A percentile compares a stretch with the other conserved stretches of the same genome.
These are phyloP conservation scores for Zosterops pallidus DNA, from an alignment of 2,113 vertebrate genomes.

Conservation along the genomic window DNA sequence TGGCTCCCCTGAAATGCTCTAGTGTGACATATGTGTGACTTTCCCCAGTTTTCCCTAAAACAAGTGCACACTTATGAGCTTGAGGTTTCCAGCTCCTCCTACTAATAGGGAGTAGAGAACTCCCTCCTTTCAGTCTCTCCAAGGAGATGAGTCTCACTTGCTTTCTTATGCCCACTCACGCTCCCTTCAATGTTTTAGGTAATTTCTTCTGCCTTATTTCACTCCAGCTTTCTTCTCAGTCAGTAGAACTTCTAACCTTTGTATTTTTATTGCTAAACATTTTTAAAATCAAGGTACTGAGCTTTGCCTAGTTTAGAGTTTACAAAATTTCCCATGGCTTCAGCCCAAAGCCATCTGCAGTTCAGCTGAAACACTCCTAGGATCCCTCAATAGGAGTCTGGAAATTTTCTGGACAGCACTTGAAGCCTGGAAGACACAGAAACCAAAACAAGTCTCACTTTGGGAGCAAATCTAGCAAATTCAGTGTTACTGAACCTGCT, in stretches of 20 bases:
- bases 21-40: rapidly evolving
- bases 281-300: background rate
- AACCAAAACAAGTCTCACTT: background rate
- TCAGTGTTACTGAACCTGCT: background rate
- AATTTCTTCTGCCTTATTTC: background rate
- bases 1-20: background rate
- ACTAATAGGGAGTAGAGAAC: background rate
- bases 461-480: background rate
- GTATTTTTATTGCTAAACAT: background rate
- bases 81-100: background rate
- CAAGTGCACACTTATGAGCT: rapidly evolving
- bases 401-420: background rate
- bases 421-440: background rate
- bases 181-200: background rate
- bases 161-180: background rate
- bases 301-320: background rate
- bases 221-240: background rate
- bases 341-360: background rate
- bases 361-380: background rate
- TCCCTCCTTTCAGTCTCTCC: background rate
- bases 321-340: background rate
- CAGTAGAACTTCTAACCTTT: background rate
- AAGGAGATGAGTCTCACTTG: background rate
- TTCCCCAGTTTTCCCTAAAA: background rate
- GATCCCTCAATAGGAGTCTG: background rate